These are phyloP conservation scores for Caenorhabditis tropicalis DNA, from an alignment of 1,140 invertebrate species.

Conservation along the genomic window DNA sequence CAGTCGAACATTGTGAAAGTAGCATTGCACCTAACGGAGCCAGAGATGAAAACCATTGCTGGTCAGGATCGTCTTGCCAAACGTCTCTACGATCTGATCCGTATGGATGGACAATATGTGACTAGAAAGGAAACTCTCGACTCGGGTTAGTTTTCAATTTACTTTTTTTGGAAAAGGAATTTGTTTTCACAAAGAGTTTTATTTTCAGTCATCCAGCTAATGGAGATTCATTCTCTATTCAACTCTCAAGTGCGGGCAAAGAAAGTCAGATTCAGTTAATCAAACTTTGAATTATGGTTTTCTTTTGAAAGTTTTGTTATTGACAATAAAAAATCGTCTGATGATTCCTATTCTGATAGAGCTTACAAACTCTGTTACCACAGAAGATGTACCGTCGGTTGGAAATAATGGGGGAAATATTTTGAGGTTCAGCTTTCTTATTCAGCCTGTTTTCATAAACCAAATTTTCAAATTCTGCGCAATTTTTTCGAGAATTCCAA, in stretches of 20 bases:
- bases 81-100: background rate
- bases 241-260: background rate
- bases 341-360: too few relatives aligned
- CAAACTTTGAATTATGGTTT: too few relatives aligned
- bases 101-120: background rate
- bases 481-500: too few relatives aligned
- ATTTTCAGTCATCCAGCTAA: background rate
- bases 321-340: too few relatives aligned
- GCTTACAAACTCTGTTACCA: too few relatives aligned
- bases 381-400: too few relatives aligned
- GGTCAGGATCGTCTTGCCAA: background rate
- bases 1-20: background rate
- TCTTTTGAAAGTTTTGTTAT: too few relatives aligned
- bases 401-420: too few relatives aligned
- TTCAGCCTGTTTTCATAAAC: too few relatives aligned
- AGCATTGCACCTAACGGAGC: background rate
- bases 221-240: background rate
- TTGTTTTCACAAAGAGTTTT: background rate
- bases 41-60: background rate
- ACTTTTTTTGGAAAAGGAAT: background rate
- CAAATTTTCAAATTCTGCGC: too few relatives aligned
- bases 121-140: background rate
- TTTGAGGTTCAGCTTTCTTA: too few relatives aligned
- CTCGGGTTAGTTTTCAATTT: background rate
- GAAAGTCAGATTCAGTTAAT: too few relatives aligned